phyloP scores from a whole-genome alignment of 1,140 invertebrate genomes.

The Plodia interpunctella region DNA sequence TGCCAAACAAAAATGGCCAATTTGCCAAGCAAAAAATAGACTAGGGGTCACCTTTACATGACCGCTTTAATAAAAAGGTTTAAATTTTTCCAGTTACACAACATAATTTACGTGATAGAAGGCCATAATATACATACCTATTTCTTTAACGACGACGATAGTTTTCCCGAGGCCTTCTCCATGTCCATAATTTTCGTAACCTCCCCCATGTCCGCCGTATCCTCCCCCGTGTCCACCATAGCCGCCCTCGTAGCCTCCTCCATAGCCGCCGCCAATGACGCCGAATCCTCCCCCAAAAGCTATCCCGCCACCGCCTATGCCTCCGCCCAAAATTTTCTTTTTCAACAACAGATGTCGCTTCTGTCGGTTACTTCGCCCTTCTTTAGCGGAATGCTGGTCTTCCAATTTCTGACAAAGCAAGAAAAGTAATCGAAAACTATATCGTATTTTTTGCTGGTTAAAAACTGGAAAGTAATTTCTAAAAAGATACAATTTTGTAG shows the following conservation, averaged over 20 bases:
- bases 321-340: constrained; percentile 23
- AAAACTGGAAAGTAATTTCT: too few relatives aligned
- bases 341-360: constrained; percentile 40
- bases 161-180: constrained; percentile 28
- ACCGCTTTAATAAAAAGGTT: too few relatives aligned
- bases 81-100: too few relatives aligned
- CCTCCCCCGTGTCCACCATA: constrained; percentile 10
- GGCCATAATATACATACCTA: background rate
- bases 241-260: constrained; percentile 15
- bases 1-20: too few relatives aligned
- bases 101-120: too few relatives aligned
- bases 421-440: constrained; percentile 6
- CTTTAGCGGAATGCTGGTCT: constrained; percentile 40
- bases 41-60: too few relatives aligned
- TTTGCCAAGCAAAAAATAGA: too few relatives aligned
- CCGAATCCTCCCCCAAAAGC: constrained; percentile 21
- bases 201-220: constrained; percentile 9
- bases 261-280: constrained; percentile 7
- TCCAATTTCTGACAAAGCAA: constrained; percentile 50
- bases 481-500: too few relatives aligned
- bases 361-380: constrained; percentile 35
- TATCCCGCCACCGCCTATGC: constrained; percentile 28
- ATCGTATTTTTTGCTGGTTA: too few relatives aligned
- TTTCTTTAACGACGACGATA: background rate
- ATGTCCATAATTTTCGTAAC: constrained; percentile 15